Conservation (phyloP, 2,888 invertebrate genomes). For the Dryocosmus kuriphilus region DNA sequence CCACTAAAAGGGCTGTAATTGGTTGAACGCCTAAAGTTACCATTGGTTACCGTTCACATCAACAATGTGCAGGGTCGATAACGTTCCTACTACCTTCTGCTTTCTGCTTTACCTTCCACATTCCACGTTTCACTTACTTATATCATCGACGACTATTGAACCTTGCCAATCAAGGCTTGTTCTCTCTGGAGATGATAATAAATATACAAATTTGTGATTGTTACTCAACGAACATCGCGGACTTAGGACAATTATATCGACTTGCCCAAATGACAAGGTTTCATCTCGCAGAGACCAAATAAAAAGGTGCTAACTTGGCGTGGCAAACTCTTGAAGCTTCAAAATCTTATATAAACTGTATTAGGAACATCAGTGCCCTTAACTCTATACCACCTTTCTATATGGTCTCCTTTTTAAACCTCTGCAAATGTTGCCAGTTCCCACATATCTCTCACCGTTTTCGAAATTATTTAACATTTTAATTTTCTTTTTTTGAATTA, state of each 20-base stretch:
- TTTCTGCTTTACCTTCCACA: constrained; percentile 41
- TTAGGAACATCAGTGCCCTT: too few relatives aligned
- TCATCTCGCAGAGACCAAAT: too few relatives aligned
- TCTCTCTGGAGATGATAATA: not conserved
- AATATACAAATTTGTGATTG: not conserved
- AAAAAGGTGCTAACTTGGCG: too few relatives aligned
- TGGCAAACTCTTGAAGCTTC: too few relatives aligned
- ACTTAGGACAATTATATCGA: not conserved
- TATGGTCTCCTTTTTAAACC: too few relatives aligned
- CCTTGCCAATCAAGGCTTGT: constrained; percentile 38
- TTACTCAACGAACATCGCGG: not conserved
- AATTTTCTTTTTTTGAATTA: too few relatives aligned
- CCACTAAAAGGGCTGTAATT: constrained; percentile 73
- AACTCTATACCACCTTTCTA: too few relatives aligned
- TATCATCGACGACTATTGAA: constrained; percentile 35
- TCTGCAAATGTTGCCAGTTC: too few relatives aligned
- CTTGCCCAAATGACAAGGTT: too few relatives aligned
- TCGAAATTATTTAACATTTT: too few relatives aligned
- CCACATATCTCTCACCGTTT: too few relatives aligned
- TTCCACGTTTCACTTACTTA: constrained; percentile 41
- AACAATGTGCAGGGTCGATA: constrained; percentile 75
- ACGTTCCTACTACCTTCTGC: constrained; percentile 62
- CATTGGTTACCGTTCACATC: constrained; percentile 76
- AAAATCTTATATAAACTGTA: too few relatives aligned
- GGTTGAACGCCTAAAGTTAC: constrained; percentile 70